Base-by-base conservation (phyloP, 2,113 vertebrate genomes). In the Nothocercus julius region DNA sequence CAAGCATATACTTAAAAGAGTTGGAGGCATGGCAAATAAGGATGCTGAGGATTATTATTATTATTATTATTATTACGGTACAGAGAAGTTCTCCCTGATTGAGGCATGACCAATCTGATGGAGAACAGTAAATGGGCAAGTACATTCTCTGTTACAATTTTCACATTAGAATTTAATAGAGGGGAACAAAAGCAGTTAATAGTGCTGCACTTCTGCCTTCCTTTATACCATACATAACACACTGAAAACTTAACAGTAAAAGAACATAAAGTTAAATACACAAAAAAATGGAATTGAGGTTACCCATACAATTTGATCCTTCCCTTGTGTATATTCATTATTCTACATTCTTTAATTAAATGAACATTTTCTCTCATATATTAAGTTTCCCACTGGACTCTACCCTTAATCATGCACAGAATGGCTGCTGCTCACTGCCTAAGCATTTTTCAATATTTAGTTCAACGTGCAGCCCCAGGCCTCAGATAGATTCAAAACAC, bases 261-360 rank as follows among this genome's bases (percentile, higher is more conserved):
- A 82, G 40, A 91, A 85, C 90, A 69, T 64, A 81, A 62, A 84
- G 42, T 80, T 79, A 87, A 95, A 59, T 77, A 54, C 16, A 59
- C 63, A 28, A 66, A 67, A 91, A 87, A 64, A 18, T 1, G 4
- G 53, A 87, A 85, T 91, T 93, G 59, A 61, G 3, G 66, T 78
- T 87, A 95, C 75, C 78, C 91, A 28, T 77, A 76, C 18, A 19
- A 67, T 67, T 87, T 91, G 78, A 66, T 62, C 27, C 34, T 72
- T 91, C 94, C 87, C 87, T 67, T 70, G 94, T 74, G 81, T 66
- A 70, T 80, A 80, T 77, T 87, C 91, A 96, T 94, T 93, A 91
- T 91, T 66, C 72, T 81, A 14, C 67, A 94, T 40, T 78, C 49
- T 30, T 67, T 93, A 95, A 95, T 96, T 95, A 92, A 59, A 81